Base-by-base conservation (phyloP, 2,888 invertebrate species). In the Hedya salicella region DNA sequence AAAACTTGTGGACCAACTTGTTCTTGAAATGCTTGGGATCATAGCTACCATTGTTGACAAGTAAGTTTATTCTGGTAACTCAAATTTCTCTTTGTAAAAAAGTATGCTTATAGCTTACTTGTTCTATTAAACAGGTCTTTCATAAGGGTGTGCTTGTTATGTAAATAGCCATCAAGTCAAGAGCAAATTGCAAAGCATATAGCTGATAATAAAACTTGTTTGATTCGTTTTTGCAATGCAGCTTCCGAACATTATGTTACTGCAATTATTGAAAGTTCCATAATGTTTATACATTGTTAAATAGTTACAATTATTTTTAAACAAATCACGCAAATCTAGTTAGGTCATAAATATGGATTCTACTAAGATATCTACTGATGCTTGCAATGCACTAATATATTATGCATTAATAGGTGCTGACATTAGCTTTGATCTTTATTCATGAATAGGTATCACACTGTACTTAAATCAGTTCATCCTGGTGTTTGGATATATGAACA, bases 31-130 rank as follows among this genome's bases (percentile, higher is more conserved):
- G 14, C 88, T 98, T 25, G 93, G 94, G 60, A 94, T 97, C 40
- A 97, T 98, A 69, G 95, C 97, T 65, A 95, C 96, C 3, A 94
- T 97, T 68, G 96, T 97, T 65, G 97, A 97, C 86, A 97, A 96
- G 88, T 88, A 76, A 95, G 92, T 73, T 48, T 48, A 25, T 52
- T 48, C 3, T 25, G 25, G 6, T 25, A n/a, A n/a, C n/a, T n/a
- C n/a, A n/a, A n/a, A 25, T 25, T 0, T 5, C 25, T 25, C 25
- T 25, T 25, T 25, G 6, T 6, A 6, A 6, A 25, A 25, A 6
- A 6, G 25, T 25, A 6, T 25, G 5, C 25, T n/a, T n/a, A n/a
- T n/a, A n/a, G n/a, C n/a, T n/a, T n/a, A n/a, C n/a, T n/a, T n/a
- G n/a, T n/a, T n/a, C n/a, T n/a, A n/a, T n/a, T n/a, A n/a, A 25